Conservation (phyloP, 2,797 vertebrate species). For the Rhynchotus rufescens region DNA sequence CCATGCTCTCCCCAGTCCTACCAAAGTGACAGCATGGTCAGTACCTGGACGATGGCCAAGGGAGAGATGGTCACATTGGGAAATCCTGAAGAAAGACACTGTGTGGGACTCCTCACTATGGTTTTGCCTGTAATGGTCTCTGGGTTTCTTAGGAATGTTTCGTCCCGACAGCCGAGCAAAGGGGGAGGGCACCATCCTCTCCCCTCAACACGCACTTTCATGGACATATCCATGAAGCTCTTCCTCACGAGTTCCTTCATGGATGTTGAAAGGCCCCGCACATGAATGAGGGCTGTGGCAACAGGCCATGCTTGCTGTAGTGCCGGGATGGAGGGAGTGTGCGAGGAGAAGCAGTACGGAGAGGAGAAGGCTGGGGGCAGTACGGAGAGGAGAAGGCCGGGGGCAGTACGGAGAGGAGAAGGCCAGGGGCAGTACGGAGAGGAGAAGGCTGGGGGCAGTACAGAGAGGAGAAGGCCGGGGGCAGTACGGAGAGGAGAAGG, state of each 20-base stretch:
- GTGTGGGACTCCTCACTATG: not conserved
- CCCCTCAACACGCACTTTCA: not conserved
- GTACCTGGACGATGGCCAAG: not conserved
- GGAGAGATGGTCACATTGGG: constrained; percentile 7
- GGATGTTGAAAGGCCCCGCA: constrained; percentile 37
- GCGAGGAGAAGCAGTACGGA: not conserved
- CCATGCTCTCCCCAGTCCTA: constrained; percentile 32
- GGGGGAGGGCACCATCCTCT: fast-evolving
- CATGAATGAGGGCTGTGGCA: constrained; percentile 28
- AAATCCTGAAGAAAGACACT: not conserved
- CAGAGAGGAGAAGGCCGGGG: not conserved
- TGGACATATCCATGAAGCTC: not conserved
- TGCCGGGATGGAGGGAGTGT: not conserved
- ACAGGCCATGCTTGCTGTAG: not conserved
- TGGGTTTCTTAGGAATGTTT: not conserved
- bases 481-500: not conserved
- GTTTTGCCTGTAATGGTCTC: not conserved
- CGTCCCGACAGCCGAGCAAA: not conserved
- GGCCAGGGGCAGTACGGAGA: not conserved
- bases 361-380: not conserved
- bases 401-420: not conserved
- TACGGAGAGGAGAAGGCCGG: not conserved
- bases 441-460: not conserved
- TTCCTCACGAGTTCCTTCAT: constrained; percentile 20
- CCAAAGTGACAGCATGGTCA: constrained; percentile 47